phyloP scores from a whole-genome alignment of 2,113 vertebrate species.

The Coturnix japonica region DNA sequence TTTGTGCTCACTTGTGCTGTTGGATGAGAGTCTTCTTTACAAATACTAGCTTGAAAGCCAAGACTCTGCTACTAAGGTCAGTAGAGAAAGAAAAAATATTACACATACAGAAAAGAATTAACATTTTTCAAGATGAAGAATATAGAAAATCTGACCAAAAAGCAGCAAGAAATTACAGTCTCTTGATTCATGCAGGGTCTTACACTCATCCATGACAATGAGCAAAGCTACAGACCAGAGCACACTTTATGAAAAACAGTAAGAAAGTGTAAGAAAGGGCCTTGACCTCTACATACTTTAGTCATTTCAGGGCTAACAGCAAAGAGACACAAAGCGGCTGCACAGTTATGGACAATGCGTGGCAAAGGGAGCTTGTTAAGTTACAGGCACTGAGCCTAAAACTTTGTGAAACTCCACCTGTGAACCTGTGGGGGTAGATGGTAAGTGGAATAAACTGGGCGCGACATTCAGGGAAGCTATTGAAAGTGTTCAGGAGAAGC shows the following conservation, averaged over 20 bases:
- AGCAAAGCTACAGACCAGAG: not conserved
- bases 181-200: not conserved
- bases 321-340: not conserved
- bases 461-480: rapidly evolving
- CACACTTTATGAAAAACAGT: not conserved
- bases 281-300: not conserved
- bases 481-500: not conserved
- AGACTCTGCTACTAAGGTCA: not conserved
- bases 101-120: not conserved
- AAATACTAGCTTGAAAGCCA: not conserved
- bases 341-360: rapidly evolving
- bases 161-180: not conserved
- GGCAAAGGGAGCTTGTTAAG: not conserved
- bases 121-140: not conserved
- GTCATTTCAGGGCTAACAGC: not conserved
- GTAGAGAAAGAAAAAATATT: not conserved
- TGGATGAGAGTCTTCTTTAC: not conserved
- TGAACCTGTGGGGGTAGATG: not conserved
- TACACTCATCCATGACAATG: not conserved
- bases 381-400: not conserved
- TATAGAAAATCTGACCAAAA: not conserved
- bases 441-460: rapidly evolving
- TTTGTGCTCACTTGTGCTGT: not conserved
- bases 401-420: rapidly evolving
- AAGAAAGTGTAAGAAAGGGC: not conserved